Conservation (phyloP, 2,797 vertebrate genomes). For the Anomalospiza imberbis region DNA sequence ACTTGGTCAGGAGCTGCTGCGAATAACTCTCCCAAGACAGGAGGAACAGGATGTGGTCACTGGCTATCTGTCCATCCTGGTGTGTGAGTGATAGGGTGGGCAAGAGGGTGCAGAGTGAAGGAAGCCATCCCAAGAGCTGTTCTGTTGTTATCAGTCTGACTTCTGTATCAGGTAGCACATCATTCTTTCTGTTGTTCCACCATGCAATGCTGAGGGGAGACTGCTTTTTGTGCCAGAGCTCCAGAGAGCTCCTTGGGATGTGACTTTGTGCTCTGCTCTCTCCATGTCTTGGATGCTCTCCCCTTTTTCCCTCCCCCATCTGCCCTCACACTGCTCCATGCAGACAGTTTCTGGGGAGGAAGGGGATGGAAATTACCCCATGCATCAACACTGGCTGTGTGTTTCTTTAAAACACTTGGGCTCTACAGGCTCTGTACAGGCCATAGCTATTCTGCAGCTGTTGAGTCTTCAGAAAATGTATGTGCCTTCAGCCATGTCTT, state of each 20-base stretch:
- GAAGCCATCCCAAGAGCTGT: background rate
- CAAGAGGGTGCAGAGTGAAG: background rate
- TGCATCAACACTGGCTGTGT: background rate
- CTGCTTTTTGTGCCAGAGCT: background rate
- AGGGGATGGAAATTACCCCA: background rate
- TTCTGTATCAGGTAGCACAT: background rate
- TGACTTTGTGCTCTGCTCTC: background rate
- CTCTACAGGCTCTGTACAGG: background rate
- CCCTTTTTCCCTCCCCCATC: accelerated
- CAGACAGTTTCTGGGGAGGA: background rate
- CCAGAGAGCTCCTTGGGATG: background rate
- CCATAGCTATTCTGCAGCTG: background rate
- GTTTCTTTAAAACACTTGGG: background rate
- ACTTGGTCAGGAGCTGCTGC: background rate
- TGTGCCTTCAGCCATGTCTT: background rate
- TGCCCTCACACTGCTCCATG: background rate
- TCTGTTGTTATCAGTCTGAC: background rate
- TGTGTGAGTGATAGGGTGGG: background rate
- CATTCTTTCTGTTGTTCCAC: background rate
- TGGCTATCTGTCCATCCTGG: background rate
- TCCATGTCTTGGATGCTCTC: background rate
- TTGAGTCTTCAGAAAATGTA: background rate
- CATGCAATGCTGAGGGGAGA: background rate
- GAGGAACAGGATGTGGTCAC: accelerated
- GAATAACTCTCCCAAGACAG: background rate